phyloP scores from a whole-genome alignment of 2,888 invertebrate species.

The Clepsis dumicolana region DNA sequence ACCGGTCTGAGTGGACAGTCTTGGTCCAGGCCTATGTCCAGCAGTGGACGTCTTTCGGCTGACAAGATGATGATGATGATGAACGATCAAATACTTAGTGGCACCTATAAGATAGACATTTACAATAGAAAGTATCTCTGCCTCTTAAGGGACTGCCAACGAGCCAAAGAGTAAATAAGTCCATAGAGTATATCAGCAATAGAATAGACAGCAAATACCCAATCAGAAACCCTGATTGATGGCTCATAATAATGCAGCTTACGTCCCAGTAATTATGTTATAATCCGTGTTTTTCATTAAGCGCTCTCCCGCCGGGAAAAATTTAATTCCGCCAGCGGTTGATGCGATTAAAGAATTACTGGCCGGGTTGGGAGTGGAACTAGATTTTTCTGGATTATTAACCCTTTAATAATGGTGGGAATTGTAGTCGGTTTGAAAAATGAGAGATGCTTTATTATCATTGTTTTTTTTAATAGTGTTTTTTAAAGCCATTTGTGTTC shows the following conservation, averaged over 20 bases:
- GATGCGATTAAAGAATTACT: slow-evolving; percentile 29
- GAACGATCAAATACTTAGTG: too few relatives aligned
- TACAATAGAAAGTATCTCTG: too few relatives aligned
- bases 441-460: too few relatives aligned
- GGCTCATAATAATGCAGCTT: slow-evolving; percentile 46
- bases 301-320: slow-evolving; percentile 35
- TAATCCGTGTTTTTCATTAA: slow-evolving; percentile 51
- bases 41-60: too few relatives aligned
- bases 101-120: too few relatives aligned
- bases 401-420: neutral
- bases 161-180: slow-evolving; percentile 2
- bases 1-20: too few relatives aligned
- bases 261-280: slow-evolving; percentile 48
- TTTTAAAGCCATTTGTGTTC: too few relatives aligned
- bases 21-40: too few relatives aligned
- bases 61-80: too few relatives aligned
- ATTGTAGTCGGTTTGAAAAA: neutral
- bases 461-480: too few relatives aligned
- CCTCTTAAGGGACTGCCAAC: neutral
- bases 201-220: slow-evolving; percentile 26
- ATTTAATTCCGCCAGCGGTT: slow-evolving; percentile 35
- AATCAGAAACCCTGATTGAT: slow-evolving; percentile 50
- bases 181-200: too few relatives aligned
- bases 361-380: neutral
- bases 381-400: neutral